Evolutionary conservation across 2,113 vertebrate genomes (phyloP).

Genomic region (Channa maculata): DNA sequence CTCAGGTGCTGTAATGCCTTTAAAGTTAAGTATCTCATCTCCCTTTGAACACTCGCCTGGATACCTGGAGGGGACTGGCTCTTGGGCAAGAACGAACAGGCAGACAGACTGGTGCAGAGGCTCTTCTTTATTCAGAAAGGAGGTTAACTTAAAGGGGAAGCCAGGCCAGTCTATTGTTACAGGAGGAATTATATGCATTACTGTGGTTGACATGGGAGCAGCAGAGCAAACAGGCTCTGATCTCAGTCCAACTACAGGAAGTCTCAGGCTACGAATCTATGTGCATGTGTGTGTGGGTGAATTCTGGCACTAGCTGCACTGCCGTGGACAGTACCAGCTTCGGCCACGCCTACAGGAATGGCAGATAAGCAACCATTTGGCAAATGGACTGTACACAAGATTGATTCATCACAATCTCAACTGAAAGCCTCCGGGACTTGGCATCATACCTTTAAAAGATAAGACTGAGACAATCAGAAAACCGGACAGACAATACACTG

Average conservation of each 20-base stretch:
- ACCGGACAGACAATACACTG: background rate
- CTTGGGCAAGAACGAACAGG: slow-evolving; percentile 20
- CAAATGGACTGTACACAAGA: background rate
- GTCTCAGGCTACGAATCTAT: slow-evolving; percentile 67
- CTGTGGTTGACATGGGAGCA: slow-evolving; percentile 44
- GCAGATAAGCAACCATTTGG: slow-evolving; percentile 23
- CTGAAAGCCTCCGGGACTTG: slow-evolving; percentile 9
- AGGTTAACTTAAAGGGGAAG: slow-evolving; percentile 49
- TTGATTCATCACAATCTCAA: slow-evolving; percentile 31
- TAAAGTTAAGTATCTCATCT: slow-evolving; percentile 13
- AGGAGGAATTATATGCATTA: slow-evolving; percentile 15
- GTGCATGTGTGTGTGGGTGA: slow-evolving; percentile 5
- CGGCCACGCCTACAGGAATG: slow-evolving; percentile 37
- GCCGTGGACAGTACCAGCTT: slow-evolving; percentile 27
- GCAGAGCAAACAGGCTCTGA: slow-evolving; percentile 59
- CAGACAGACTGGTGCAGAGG: slow-evolving; percentile 18
- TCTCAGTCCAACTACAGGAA: slow-evolving; percentile 66
- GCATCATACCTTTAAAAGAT: background rate
- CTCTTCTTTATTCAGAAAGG: slow-evolving; percentile 35
- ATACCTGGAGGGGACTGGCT: background rate
- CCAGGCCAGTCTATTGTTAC: slow-evolving; percentile 20
- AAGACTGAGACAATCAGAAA: background rate
- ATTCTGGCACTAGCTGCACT: slow-evolving; percentile 54
- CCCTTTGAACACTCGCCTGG: slow-evolving; percentile 21
- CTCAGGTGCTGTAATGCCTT: slow-evolving; percentile 7